phyloP scores from a whole-genome alignment of 2,888 invertebrate species.

The Drosophila mimica region DNA sequence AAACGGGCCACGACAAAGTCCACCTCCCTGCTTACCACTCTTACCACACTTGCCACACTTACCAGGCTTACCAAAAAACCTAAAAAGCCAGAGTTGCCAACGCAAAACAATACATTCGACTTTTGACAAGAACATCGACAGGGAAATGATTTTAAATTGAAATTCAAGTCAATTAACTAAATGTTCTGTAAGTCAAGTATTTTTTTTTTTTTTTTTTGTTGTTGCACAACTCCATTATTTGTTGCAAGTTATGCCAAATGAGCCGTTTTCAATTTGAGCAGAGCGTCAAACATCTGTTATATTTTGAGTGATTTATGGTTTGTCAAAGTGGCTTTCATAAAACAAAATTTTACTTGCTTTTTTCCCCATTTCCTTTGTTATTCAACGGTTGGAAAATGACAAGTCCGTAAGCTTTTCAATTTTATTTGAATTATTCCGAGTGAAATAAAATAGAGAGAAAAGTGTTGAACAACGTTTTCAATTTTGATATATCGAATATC shows the following conservation, averaged over 20 bases:
- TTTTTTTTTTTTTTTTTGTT: background rate
- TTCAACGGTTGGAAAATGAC: background rate
- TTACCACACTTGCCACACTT: conserved; percentile 14
- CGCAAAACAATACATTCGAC: background rate
- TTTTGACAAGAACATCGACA: background rate
- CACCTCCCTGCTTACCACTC: conserved; percentile 17
- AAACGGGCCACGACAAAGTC: conserved; percentile 64
- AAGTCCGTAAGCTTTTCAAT: background rate
- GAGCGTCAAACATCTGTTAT: background rate
- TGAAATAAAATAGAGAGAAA: background rate
- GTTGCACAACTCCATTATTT: conserved; percentile 28
- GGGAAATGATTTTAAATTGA: background rate
- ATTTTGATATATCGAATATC: background rate
- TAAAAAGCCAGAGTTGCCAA: conserved; percentile 24
- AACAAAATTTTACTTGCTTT: background rate
- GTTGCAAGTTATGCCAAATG: conserved; percentile 17
- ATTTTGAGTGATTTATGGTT: conserved; percentile 1
- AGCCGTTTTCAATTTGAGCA: conserved; percentile 1
- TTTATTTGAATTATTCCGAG: background rate
- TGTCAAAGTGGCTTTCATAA: conserved; percentile 2
- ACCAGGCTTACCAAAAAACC: conserved; percentile 1
- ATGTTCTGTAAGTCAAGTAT: conserved; percentile 1
- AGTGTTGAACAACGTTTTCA: background rate
- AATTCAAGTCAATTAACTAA: conserved; percentile 8
- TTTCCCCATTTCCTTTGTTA: background rate